These are phyloP conservation scores for Ceriagrion tenellum DNA, from an alignment of 2,888 invertebrate species.

Conservation along the genomic window DNA sequence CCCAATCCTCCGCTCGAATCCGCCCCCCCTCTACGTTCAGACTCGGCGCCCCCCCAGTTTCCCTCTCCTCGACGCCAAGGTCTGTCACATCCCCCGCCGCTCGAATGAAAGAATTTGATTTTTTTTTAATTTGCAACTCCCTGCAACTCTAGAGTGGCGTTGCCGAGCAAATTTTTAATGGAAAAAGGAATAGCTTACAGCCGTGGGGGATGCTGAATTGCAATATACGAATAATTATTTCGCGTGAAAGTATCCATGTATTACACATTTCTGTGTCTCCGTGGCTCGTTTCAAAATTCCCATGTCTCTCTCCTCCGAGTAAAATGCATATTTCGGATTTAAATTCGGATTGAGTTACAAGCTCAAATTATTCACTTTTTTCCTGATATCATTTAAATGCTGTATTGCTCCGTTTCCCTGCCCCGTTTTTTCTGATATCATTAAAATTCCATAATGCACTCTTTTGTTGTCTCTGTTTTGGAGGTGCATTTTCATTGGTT, in stretches of 20 bases:
- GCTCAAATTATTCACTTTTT: too few relatives aligned
- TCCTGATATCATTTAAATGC: too few relatives aligned
- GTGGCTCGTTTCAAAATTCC: neutral
- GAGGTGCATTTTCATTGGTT: too few relatives aligned
- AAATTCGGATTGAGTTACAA: too few relatives aligned
- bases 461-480: too few relatives aligned
- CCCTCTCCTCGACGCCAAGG: neutral
- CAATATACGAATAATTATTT: neutral
- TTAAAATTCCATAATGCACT: too few relatives aligned
- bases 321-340: too few relatives aligned
- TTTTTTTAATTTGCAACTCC: neutral
- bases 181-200: neutral
- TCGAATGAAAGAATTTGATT: neutral
- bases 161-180: neutral
- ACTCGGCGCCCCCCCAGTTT: too few relatives aligned
- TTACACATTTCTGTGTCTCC: neutral
- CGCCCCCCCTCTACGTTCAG: neutral
- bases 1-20: neutral
- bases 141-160: neutral
- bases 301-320: too few relatives aligned
- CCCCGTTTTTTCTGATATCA: too few relatives aligned
- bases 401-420: too few relatives aligned
- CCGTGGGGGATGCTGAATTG: neutral
- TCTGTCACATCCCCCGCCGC: neutral
- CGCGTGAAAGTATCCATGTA: neutral